Evolutionary conservation across 2,797 vertebrate genomes (phyloP).

Genomic region (Sparidentex hasta): DNA sequence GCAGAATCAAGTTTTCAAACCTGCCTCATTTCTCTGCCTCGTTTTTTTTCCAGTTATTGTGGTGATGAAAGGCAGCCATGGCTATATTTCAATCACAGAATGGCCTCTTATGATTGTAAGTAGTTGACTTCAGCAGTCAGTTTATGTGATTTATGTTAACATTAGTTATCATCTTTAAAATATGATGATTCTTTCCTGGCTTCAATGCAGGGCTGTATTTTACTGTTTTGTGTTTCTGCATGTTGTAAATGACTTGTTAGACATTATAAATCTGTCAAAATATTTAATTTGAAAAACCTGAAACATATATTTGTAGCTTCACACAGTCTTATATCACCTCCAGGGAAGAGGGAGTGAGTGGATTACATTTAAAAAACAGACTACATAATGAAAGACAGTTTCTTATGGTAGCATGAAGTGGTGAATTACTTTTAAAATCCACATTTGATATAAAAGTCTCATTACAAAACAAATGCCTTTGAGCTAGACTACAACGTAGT

Average conservation of each 20-base stretch:
- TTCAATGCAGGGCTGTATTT: neutral
- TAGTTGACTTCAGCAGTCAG: constrained; percentile 38
- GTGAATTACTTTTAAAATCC: constrained; percentile 1
- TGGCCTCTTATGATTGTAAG: constrained; percentile 94
- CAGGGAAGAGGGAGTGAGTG: neutral
- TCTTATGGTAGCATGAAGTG: neutral
- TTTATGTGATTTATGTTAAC: neutral
- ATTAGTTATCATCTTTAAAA: neutral
- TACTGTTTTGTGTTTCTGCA: neutral
- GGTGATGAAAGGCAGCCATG: constrained; percentile 89
- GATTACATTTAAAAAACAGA: neutral
- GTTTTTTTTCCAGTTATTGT: constrained; percentile 86
- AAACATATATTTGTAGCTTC: neutral
- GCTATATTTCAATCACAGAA: constrained; percentile 91
- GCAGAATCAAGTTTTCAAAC: constrained; percentile 1
- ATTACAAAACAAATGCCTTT: neutral
- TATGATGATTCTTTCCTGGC: constrained; percentile 3
- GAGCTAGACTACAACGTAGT: neutral
- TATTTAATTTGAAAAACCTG: neutral
- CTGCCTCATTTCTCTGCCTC: constrained; percentile 16
- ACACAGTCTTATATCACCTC: neutral
- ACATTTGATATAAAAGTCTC: too few species aligned
- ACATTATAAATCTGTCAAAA: neutral
- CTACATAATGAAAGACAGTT: neutral
- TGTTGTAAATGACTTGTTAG: neutral